phyloP scores from a whole-genome alignment of 2,888 invertebrate genomes.

The Drosophila mimica region DNA sequence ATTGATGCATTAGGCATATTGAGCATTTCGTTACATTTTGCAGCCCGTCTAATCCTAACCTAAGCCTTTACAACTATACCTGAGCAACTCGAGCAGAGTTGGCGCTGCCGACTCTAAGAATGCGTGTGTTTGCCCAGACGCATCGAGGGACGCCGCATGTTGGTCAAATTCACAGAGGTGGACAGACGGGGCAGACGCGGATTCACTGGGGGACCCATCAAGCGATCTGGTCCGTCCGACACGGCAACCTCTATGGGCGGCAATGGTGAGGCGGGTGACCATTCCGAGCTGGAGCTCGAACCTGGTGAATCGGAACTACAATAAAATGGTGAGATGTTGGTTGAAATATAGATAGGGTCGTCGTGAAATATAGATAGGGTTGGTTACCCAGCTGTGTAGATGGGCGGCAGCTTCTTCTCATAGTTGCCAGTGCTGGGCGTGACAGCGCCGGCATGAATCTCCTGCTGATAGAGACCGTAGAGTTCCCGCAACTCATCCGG shows the following conservation, averaged over 20 bases:
- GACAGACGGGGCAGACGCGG: conserved; percentile 82
- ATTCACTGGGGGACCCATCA: conserved; percentile 84
- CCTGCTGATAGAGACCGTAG: conserved; percentile 93
- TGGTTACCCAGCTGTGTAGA: conserved; percentile 84
- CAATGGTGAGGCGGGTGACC: conserved; percentile 85
- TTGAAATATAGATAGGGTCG: not conserved
- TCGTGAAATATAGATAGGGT: not conserved
- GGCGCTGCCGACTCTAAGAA: conserved; percentile 47
- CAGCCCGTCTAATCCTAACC: conserved; percentile 24
- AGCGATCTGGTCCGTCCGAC: conserved; percentile 77
- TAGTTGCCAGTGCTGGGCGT: conserved; percentile 81
- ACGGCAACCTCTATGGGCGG: conserved; percentile 69
- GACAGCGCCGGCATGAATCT: conserved; percentile 92
- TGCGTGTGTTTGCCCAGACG: conserved; percentile 64
- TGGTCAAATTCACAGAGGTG: conserved; percentile 37
- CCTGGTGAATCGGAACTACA: conserved; percentile 84
- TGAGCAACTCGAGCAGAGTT: conserved; percentile 59
- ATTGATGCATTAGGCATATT: conserved; percentile 22
- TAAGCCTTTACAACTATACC: conserved; percentile 57
- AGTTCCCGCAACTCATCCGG: conserved; percentile 92
- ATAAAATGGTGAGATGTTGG: not conserved
- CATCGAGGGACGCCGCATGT: conserved; percentile 61
- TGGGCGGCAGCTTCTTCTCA: conserved; percentile 85
- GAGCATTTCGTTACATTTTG: conserved; percentile 25
- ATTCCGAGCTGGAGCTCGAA: conserved; percentile 85